Evolutionary conservation across 1,140 invertebrate species (phyloP), one percentile per base, ranked within the genome.

Genomic region (Bombus vancouverensis): DNA sequence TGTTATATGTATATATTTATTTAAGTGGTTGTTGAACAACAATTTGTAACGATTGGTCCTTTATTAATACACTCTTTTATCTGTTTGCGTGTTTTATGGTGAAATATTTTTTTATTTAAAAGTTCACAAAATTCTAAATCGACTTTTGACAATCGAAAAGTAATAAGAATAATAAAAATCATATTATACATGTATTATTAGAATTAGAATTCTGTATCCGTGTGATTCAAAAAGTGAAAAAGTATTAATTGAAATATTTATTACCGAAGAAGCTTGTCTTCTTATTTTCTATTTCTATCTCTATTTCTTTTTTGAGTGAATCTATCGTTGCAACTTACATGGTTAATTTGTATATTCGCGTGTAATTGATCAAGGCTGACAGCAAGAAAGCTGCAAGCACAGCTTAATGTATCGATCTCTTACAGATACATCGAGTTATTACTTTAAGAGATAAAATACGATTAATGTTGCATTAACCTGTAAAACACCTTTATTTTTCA

Each of bases 381-480:
- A 32, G 39, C 28, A 76, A 76, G 71, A 82, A 66, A 66, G 5
- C 39, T 2, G 34, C 3, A 39, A 83, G 13, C 25, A 15, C 13
- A 15, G 59, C 18, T 83, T 3, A 47, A 15, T 47, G 53, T 72
- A n/a, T 42, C 28, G 73, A 83, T 83, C 59, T 68, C 18, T 32
- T 39, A 39, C 28, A n/a, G 44, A 68, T 76, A 83, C 22, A 42
- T 42, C 42, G 12, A 44, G n/a, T 25, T 13, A 22, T 15, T 6
- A 6, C 39, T 2, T 32, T 8, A 9, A 6, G 18, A 1, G 32
- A 32, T 73, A 73, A 81, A 81, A 44, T 34, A n/a, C 6, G 53
- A 74, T 82, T 75, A 75, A 82, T 82, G 66, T 82, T 82, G n/a
- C 57, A 75, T 82, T 34, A 47, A 25, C 57, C 37, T n/a, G 25